Conservation (phyloP, 2,113 vertebrate genomes). For the Hippocampus comes region DNA sequence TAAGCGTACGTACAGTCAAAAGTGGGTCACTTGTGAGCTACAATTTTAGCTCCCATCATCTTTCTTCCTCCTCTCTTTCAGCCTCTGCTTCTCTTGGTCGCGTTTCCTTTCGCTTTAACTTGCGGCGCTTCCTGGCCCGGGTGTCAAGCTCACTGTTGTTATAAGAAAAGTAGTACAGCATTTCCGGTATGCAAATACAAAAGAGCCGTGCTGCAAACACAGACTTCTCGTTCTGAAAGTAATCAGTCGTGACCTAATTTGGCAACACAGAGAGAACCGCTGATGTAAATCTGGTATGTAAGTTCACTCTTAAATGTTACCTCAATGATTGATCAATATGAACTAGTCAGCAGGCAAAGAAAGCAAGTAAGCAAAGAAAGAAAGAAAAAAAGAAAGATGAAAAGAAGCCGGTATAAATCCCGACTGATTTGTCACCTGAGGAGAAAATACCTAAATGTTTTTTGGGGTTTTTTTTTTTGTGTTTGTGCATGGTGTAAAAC, state of each 20-base stretch:
- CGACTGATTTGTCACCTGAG: too few species aligned
- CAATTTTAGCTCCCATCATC: slow-evolving; percentile 50
- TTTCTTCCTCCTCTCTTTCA: slow-evolving; percentile 22
- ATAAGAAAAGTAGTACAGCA: fast-evolving
- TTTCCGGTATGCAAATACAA: slow-evolving; percentile 11
- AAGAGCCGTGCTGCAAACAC: not conserved
- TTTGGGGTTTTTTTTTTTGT: too few species aligned
- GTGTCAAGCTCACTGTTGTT: slow-evolving; percentile 10
- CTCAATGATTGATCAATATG: not conserved
- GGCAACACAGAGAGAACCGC: not conserved
- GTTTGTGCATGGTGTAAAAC: too few species aligned
- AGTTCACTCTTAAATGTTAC: not conserved
- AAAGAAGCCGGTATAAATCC: too few species aligned
- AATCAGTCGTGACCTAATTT: not conserved
- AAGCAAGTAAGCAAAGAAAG: too few species aligned
- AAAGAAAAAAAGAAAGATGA: too few species aligned
- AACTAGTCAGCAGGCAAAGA: not conserved
- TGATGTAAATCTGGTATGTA: not conserved
- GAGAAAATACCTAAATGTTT: too few species aligned
- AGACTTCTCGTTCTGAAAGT: not conserved
- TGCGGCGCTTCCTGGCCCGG: slow-evolving; percentile 33
- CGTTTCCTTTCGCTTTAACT: slow-evolving; percentile 16
- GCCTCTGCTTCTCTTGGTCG: not conserved
- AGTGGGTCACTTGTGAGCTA: slow-evolving; percentile 46
- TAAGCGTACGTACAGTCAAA: slow-evolving; percentile 10